Evolutionary conservation across 2,797 vertebrate species (phyloP).

Genomic region (Cryptoprocta ferox): DNA sequence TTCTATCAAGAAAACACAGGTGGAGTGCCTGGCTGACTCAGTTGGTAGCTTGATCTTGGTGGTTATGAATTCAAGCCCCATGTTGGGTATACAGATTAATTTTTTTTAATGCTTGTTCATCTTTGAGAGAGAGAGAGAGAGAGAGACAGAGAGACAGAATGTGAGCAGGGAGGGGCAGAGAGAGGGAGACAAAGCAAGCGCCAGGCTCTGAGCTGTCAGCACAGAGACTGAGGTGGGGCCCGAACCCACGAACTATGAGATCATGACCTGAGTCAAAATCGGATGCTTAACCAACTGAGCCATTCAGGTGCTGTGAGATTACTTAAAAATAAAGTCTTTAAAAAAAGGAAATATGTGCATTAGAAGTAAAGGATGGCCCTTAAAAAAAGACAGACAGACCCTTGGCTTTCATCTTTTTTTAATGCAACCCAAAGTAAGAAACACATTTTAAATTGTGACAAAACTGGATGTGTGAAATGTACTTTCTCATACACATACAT

Average conservation of each 20-base stretch:
- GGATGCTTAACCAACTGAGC: too few relatives aligned
- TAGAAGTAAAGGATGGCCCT: background rate
- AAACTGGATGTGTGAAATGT: background rate
- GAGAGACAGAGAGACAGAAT: too few relatives aligned
- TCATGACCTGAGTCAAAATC: too few relatives aligned
- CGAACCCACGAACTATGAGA: too few relatives aligned
- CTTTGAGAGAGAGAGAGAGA: too few relatives aligned
- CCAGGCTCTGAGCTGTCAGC: too few relatives aligned
- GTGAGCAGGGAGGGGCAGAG: too few relatives aligned
- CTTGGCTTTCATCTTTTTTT: background rate
- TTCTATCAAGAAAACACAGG: slow-evolving; percentile 27
- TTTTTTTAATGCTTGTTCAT: too few relatives aligned
- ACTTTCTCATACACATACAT: background rate
- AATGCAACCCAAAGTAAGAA: background rate
- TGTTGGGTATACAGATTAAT: background rate
- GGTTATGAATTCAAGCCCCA: background rate
- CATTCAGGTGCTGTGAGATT: background rate
- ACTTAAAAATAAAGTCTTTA: background rate
- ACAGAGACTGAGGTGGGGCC: too few relatives aligned
- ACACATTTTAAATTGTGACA: slow-evolving; percentile 27
- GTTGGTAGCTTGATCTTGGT: background rate
- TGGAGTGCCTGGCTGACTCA: background rate
- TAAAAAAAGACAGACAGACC: background rate
- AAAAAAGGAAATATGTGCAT: background rate
- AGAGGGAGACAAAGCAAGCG: too few relatives aligned